Evolutionary conservation across 2,113 vertebrate genomes (phyloP).

Genomic region (Merops nubicus): DNA sequence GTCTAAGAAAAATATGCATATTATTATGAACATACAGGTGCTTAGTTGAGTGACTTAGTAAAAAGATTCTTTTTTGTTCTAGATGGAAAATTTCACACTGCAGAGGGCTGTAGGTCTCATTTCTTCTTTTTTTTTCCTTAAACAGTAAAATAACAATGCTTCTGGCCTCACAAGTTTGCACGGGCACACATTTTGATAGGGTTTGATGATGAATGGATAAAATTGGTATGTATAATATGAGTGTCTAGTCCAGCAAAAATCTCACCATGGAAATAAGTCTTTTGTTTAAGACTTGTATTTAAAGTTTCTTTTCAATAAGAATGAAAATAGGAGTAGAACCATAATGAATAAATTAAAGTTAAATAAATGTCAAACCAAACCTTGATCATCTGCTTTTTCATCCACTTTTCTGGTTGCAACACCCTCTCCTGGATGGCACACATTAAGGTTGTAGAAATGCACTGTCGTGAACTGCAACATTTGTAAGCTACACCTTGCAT

Average conservation of each 20-base stretch:
- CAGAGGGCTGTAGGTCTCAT: neutral
- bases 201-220: neutral
- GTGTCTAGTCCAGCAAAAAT: neutral
- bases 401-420: rapidly evolving
- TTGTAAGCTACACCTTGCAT: neutral
- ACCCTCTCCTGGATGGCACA: neutral
- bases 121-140: neutral
- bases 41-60: neutral
- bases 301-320: neutral
- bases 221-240: neutral
- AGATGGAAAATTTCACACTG: neutral
- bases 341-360: neutral
- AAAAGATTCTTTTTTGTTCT: neutral
- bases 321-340: neutral
- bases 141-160: neutral
- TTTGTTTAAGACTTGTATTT: neutral
- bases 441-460: neutral
- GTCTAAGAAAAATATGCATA: neutral
- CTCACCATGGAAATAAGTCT: neutral
- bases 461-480: neutral
- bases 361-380: neutral
- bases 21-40: neutral
- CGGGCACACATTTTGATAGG: neutral
- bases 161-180: neutral
- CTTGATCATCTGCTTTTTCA: neutral